Base-by-base conservation (phyloP, 2,888 invertebrate species). In the Phalera bucephala region DNA sequence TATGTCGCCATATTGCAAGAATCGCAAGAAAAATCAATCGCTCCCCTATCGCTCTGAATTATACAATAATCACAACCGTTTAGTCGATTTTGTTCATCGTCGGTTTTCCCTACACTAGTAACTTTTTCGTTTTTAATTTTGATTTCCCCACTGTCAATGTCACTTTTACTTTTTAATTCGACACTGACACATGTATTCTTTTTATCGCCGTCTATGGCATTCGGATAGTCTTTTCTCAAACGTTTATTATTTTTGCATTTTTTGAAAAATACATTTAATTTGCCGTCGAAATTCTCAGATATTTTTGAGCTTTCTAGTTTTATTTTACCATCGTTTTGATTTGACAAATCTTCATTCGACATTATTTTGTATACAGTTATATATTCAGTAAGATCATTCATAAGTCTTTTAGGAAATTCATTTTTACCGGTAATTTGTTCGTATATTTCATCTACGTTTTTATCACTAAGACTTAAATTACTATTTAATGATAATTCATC, bases 291-390 rank as follows among this genome's bases (percentile, higher is more conserved):
- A 0, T 34, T 31, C 1, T 48, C 50, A 13, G 13, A 11, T 20
- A 33, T 38, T n/a, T 12, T 40, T 0, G n/a, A n/a, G 23, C 19
- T 40, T 10, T 37, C 40, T n/a, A n/a, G n/a, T n/a, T n/a, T n/a
- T 1, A 20, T 1, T 1, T 9, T 1, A 23, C 43, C 42, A 6
- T 12, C 33, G 14, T 14, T n/a, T 0, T 15, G 27, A 26, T 31
- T 33, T 19, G 40, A 31, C 1, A 55, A 40, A 1, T 36, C 27
- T 4, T 35, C 36, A 3, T 34, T 45, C 0, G 46, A 33, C 8
- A 63, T 52, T 19, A 68, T 71, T 57, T 62, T 69, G 25, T 71
- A 69, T 0, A 72, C 63, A 3, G 63, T 66, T 26, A 67, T 61
- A 10, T 44, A 59, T 26, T 72, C 60, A 15, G 56, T 43, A 9